Percentiles rank a stretch among this genome's conserved stretches.
Evolutionary conservation across 2,888 invertebrate species (phyloP).

Genomic region (Plemyria rubiginata): DNA sequence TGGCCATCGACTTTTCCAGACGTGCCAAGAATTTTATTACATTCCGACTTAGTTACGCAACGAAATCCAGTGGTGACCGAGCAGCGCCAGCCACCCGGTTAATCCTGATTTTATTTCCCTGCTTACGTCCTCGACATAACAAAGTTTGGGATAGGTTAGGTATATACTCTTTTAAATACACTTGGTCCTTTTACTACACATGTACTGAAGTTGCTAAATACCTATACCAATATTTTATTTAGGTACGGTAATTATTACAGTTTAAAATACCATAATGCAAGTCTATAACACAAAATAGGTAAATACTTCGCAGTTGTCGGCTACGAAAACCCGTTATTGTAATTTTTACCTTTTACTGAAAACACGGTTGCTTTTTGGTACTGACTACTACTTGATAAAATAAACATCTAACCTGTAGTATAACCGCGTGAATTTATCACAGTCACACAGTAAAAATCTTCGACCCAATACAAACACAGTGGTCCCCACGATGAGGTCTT

Average conservation of each 20-base stretch:
- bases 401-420: conserved; percentile 84
- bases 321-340: too few relatives aligned
- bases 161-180: conserved; percentile 13
- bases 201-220: too few relatives aligned
- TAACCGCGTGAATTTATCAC: conserved; percentile 91
- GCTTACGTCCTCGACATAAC: conserved; percentile 31
- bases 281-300: too few relatives aligned
- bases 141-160: conserved; percentile 6
- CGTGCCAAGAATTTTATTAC: conserved; percentile 43
- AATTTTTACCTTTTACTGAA: too few relatives aligned
- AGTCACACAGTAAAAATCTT: conserved; percentile 90
- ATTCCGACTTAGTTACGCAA: conserved; percentile 39
- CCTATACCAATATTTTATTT: too few relatives aligned
- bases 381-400: background rate
- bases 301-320: too few relatives aligned
- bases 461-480: conserved; percentile 89
- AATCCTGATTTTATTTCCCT: conserved; percentile 37
- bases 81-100: conserved; percentile 25
- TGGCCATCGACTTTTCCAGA: conserved; percentile 33
- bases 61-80: conserved; percentile 26
- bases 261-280: too few relatives aligned
- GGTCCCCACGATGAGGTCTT: conserved; percentile 90
- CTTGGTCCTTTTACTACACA: background rate
- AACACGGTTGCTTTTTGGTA: too few relatives aligned
- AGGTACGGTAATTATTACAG: too few relatives aligned